Conservation (phyloP, 2,113 vertebrate genomes). For the Lutjanus erythropterus region DNA sequence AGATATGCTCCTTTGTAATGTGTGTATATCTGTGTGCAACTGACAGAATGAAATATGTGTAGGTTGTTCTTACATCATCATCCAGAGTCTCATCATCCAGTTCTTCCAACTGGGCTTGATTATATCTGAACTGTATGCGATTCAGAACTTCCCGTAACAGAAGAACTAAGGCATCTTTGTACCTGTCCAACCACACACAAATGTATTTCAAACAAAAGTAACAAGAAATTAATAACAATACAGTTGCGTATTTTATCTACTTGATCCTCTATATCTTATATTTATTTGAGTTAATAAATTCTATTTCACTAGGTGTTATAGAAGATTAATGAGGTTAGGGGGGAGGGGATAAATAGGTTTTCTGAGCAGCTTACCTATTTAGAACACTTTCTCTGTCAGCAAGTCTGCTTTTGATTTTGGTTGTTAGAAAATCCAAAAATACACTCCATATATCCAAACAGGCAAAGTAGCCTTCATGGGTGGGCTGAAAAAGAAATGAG, state of each 20-base stretch:
- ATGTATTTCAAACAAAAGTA: conserved; percentile 7
- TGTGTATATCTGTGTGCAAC: not conserved
- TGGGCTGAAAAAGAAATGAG: conserved; percentile 86
- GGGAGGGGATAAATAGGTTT: not conserved
- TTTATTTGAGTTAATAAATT: not conserved
- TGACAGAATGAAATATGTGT: not conserved
- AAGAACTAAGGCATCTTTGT: conserved; percentile 96
- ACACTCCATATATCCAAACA: conserved; percentile 98
- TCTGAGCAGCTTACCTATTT: conserved; percentile 86
- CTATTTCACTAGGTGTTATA: not conserved
- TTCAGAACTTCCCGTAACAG: conserved; percentile 95
- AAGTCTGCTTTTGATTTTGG: conserved; percentile 96
- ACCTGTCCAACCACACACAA: conserved; percentile 82
- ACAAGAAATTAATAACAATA: not conserved
- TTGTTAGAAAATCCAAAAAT: conserved; percentile 97
- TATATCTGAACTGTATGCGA: conserved; percentile 97
- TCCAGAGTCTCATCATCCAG: conserved; percentile 97
- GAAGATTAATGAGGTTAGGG: not conserved
- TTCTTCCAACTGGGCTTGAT: conserved; percentile 97
- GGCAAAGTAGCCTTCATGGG: conserved; percentile 97
- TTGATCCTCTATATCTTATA: not conserved
- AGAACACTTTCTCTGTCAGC: conserved; percentile 95
- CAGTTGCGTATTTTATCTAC: not conserved
- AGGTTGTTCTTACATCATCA: conserved; percentile 91
- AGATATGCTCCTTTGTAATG: not conserved